Evolutionary conservation across 2,113 vertebrate species (phyloP).

Genomic region (Phrynosoma platyrhinos): DNA sequence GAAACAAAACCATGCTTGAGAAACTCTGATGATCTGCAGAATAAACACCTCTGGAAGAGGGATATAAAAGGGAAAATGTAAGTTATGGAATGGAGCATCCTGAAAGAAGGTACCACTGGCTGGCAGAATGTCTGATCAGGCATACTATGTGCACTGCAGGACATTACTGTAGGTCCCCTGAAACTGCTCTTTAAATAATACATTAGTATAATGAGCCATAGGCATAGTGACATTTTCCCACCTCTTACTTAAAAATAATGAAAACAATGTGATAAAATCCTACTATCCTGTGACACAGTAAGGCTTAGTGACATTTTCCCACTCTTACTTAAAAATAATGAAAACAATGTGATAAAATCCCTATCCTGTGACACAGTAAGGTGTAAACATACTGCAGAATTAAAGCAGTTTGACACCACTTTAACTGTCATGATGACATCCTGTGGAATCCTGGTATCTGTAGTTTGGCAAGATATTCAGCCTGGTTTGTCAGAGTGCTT

Average conservation of each 20-base stretch:
- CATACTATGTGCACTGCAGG: not conserved
- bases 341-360: not conserved
- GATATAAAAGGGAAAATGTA: not conserved
- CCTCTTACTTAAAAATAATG: not conserved
- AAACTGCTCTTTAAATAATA: not conserved
- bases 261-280: not conserved
- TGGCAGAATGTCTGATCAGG: not conserved
- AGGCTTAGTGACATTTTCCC: not conserved
- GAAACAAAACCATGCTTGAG: not conserved
- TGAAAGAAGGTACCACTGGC: not conserved
- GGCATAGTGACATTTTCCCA: not conserved
- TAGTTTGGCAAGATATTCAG: too few relatives aligned
- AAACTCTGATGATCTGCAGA: not conserved
- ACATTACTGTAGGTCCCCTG: not conserved
- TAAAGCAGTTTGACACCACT: not conserved
- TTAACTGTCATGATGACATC: too few relatives aligned
- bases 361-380: too few relatives aligned
- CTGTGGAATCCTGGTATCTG: too few relatives aligned
- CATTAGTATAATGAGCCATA: not conserved
- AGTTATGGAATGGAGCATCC: too few relatives aligned
- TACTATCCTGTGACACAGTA: too few relatives aligned
- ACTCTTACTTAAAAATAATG: not conserved
- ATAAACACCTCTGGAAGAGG: not conserved
- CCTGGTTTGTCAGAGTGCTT: too few relatives aligned
- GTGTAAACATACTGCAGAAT: not conserved